A percentile compares a stretch with the other conserved stretches of the same genome.
phyloP scores from a whole-genome alignment of 2,113 vertebrate species.

The Erythrolamprus reginae region DNA sequence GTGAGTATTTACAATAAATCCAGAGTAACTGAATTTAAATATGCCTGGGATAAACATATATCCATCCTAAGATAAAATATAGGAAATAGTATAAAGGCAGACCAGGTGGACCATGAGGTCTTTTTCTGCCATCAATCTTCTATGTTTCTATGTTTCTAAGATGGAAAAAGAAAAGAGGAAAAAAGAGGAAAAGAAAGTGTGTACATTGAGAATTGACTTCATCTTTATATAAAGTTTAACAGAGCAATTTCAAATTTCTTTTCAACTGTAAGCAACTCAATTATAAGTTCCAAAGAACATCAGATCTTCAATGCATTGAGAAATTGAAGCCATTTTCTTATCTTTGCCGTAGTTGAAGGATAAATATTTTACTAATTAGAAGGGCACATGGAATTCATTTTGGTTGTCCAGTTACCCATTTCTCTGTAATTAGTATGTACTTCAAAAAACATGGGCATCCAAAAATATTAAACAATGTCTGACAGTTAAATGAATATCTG shows the following conservation, averaged over 20 bases:
- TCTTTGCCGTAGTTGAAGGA: not conserved
- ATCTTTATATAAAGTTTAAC: not conserved
- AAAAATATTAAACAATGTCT: not conserved
- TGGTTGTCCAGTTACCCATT: not conserved
- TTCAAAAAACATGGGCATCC: not conserved
- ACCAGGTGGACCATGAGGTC: no score
- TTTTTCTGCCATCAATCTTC: no score
- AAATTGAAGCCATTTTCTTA: not conserved
- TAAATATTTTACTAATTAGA: not conserved
- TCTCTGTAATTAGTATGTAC: not conserved
- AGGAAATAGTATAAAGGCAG: no score
- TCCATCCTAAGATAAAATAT: no score
- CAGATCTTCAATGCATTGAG: not conserved
- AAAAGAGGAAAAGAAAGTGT: not conserved
- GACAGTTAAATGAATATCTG: not conserved
- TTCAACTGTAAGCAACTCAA: not conserved
- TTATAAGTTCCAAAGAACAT: not conserved
- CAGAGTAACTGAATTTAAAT: no score
- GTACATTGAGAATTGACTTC: not conserved
- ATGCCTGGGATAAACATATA: no score
- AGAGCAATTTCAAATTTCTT: not conserved
- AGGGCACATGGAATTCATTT: not conserved
- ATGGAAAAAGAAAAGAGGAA: not conserved
- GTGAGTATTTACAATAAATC: no score
- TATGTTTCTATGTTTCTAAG: no score